phyloP scores from a whole-genome alignment of 30 jellyfish, hydroid and myxozoan species.

The Cassiopea andromeda region DNA sequence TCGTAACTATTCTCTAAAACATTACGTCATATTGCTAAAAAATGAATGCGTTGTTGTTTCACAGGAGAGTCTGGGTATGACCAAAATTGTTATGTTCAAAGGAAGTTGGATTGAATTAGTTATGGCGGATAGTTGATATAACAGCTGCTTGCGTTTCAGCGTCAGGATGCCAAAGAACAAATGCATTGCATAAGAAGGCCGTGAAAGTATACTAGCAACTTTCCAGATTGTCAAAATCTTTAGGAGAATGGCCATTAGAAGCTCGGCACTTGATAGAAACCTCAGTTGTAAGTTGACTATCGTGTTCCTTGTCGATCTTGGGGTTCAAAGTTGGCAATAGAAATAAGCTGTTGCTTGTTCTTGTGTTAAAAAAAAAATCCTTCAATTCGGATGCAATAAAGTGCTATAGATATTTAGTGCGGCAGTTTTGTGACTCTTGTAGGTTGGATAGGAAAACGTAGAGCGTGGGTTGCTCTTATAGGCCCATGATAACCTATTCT shows the following conservation, averaged over 20 bases:
- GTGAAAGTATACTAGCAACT: slow-evolving; percentile 6
- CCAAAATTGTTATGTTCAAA: not conserved
- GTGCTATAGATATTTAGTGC: no score
- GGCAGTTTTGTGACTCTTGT: no score
- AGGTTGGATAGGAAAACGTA: no score
- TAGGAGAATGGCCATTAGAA: slow-evolving; percentile 41
- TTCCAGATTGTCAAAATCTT: not conserved
- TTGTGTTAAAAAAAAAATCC: not conserved
- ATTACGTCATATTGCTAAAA: slow-evolving; percentile 7
- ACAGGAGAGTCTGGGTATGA: slow-evolving; percentile 34
- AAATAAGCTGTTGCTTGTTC: not conserved
- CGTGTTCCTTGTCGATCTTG: not conserved
- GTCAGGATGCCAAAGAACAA: not conserved
- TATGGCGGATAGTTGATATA: slow-evolving; percentile 34
- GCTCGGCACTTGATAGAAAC: slow-evolving; percentile 30
- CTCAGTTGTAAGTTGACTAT: slow-evolving; percentile 26
- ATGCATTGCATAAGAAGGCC: not conserved
- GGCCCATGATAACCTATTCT: no score
- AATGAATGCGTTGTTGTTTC: not conserved
- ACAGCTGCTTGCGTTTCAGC: slow-evolving; percentile 47
- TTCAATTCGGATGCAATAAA: no score
- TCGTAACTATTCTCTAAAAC: not conserved
- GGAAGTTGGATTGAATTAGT: slow-evolving; percentile 52
- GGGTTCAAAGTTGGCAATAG: not conserved
- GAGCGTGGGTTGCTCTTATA: no score